These are phyloP conservation scores for Phortica magna DNA, from an alignment of 2,888 invertebrate genomes.

Conservation along the genomic window DNA sequence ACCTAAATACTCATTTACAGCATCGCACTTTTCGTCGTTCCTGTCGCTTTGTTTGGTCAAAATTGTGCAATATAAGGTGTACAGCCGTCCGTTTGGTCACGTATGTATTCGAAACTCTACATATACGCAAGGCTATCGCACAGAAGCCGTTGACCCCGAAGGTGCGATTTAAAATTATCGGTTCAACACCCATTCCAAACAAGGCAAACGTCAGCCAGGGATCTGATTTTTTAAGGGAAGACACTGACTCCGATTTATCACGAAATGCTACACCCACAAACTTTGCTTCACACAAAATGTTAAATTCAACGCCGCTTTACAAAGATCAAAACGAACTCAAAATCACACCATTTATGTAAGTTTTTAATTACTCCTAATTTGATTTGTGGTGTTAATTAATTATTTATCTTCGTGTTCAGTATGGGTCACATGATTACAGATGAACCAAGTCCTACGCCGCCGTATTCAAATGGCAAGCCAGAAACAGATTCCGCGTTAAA, in stretches of 20 bases:
- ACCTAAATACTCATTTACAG: slow-evolving; percentile 52
- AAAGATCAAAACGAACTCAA: slow-evolving; percentile 54
- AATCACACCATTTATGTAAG: slow-evolving; percentile 65
- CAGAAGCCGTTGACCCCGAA: slow-evolving; percentile 43
- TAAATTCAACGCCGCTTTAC: slow-evolving; percentile 75
- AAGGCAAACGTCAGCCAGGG: slow-evolving; percentile 38
- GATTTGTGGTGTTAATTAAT: neutral
- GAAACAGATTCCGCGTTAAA: neutral
- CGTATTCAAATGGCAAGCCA: slow-evolving; percentile 46
- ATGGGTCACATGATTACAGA: slow-evolving; percentile 50
- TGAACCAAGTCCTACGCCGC: slow-evolving; percentile 18
- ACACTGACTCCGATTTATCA: slow-evolving; percentile 64
- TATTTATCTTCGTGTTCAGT: neutral
- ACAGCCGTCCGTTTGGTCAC: slow-evolving; percentile 63
- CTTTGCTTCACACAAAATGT: slow-evolving; percentile 59
- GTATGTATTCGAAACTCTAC: slow-evolving; percentile 65
- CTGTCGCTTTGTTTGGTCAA: slow-evolving; percentile 71
- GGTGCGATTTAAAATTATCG: slow-evolving; percentile 53
- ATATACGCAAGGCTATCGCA: slow-evolving; percentile 58
- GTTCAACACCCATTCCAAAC: slow-evolving; percentile 64
- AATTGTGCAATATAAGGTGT: slow-evolving; percentile 75
- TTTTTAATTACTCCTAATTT: neutral
- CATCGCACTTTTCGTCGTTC: slow-evolving; percentile 71
- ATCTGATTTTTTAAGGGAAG: slow-evolving; percentile 55
- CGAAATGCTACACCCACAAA: slow-evolving; percentile 65